These are phyloP conservation scores for Acanthochromis polyacanthus DNA, from an alignment of 2,113 vertebrate species.

Conservation along the genomic window DNA sequence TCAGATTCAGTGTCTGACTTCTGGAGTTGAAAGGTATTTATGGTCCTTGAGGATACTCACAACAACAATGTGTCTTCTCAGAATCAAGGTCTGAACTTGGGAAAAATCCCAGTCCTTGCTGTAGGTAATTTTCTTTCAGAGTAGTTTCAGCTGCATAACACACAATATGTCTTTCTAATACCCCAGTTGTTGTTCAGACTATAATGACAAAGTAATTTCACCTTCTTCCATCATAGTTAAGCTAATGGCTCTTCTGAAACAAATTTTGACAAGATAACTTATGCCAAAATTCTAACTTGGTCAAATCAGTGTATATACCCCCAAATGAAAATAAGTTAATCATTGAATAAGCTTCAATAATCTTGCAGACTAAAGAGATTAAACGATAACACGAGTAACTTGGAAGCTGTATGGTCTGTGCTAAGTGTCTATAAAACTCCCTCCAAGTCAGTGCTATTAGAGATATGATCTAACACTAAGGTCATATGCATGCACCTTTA, in stretches of 20 bases:
- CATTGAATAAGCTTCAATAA: slow-evolving; percentile 16
- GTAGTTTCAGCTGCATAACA: too few species aligned
- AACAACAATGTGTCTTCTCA: too few species aligned
- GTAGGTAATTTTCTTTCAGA: too few species aligned
- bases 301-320: background rate
- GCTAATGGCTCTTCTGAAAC: background rate
- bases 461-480: background rate
- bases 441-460: background rate
- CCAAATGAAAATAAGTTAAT: slow-evolving; percentile 28
- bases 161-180: too few species aligned
- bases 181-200: too few species aligned
- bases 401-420: background rate
- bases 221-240: background rate
- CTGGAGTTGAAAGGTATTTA: too few species aligned
- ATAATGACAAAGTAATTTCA: too few species aligned
- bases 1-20: too few species aligned
- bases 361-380: slow-evolving; percentile 33
- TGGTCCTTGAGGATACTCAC: too few species aligned
- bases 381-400: slow-evolving; percentile 37
- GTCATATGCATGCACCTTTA: background rate
- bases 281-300: background rate
- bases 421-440: background rate
- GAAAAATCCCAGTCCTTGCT: too few species aligned
- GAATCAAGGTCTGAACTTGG: too few species aligned
- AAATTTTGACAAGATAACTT: too few species aligned